Evolutionary conservation across 2,113 vertebrate species (phyloP).

Genomic region (Tor tambroides): DNA sequence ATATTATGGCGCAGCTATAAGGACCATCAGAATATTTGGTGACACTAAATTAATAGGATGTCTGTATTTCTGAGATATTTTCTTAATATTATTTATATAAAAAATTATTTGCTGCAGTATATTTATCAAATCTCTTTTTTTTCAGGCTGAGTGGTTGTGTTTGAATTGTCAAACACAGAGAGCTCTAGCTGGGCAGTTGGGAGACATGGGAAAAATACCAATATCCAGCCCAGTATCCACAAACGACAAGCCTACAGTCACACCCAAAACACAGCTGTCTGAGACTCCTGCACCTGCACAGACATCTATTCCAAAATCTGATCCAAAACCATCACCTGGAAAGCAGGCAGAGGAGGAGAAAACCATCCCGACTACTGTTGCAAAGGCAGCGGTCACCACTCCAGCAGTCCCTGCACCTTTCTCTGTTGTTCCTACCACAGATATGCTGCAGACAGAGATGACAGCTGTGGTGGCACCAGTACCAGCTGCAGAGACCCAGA

Average conservation of each 20-base stretch:
- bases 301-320: slow-evolving; percentile 8
- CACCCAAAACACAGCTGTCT: slow-evolving; percentile 62
- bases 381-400: slow-evolving; percentile 13
- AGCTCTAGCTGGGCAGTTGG: slow-evolving; percentile 87
- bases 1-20: not conserved
- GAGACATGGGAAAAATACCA: slow-evolving; percentile 77
- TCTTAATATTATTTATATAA: slow-evolving; percentile 4
- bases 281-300: slow-evolving; percentile 49
- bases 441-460: slow-evolving; percentile 25
- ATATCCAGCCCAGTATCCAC: slow-evolving; percentile 59
- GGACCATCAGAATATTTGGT: not conserved
- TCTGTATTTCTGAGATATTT: not conserved
- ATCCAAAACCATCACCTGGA: slow-evolving; percentile 35
- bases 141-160: slow-evolving; percentile 95
- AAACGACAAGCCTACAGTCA: slow-evolving; percentile 62
- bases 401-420: slow-evolving; percentile 9
- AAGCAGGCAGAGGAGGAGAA: slow-evolving; percentile 38
- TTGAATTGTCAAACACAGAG: slow-evolving; percentile 95
- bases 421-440: slow-evolving; percentile 37
- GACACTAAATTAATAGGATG: not conserved
- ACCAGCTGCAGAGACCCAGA: slow-evolving; percentile 9
- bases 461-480: slow-evolving; percentile 4
- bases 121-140: slow-evolving; percentile 19
- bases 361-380: slow-evolving; percentile 19
- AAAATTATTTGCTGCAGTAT: not conserved